These are phyloP conservation scores for Merodon equestris DNA, from an alignment of 2,888 invertebrate genomes.

Conservation along the genomic window DNA sequence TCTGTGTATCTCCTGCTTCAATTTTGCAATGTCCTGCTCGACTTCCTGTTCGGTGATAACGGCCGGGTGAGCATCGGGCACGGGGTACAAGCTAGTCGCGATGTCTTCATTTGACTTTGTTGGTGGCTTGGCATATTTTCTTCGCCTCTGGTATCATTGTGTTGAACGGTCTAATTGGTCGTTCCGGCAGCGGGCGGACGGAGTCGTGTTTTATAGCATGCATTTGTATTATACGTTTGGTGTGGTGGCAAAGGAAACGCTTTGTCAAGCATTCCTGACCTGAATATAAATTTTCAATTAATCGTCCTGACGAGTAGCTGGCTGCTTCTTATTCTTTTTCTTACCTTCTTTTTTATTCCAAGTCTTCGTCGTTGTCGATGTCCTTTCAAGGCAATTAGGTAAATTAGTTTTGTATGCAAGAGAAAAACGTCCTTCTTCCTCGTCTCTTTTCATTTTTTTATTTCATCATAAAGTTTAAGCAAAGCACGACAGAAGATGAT, in stretches of 20 bases:
- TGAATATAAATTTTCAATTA: constrained; percentile 68
- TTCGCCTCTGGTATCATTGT: constrained; percentile 37
- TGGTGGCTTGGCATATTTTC: constrained; percentile 46
- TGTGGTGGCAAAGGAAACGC: constrained; percentile 35
- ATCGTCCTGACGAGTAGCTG: constrained; percentile 43
- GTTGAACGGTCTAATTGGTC: constrained; percentile 49
- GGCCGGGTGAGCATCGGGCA: constrained; percentile 8
- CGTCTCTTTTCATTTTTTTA: constrained; percentile 1
- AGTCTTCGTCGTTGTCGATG: no score
- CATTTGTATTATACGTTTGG: constrained; percentile 16
- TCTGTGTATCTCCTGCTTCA: constrained; percentile 24
- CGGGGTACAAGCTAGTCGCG: constrained; percentile 30
- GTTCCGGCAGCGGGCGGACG: constrained; percentile 30
- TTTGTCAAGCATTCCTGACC: constrained; percentile 60
- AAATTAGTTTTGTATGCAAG: constrained; percentile 64
- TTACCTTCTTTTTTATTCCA: no score
- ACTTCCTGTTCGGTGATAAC: neutral
- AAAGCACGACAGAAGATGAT: neutral
- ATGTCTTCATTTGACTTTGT: constrained; percentile 59
- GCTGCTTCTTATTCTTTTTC: no score
- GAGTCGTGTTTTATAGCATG: constrained; percentile 23
- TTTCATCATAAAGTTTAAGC: constrained; percentile 42
- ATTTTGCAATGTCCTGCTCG: constrained; percentile 21
- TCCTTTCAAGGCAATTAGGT: constrained; percentile 29
- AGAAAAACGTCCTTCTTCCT: no score